Evolutionary conservation across 2,113 vertebrate genomes (phyloP).

Genomic region (Galeopterus variegatus): DNA sequence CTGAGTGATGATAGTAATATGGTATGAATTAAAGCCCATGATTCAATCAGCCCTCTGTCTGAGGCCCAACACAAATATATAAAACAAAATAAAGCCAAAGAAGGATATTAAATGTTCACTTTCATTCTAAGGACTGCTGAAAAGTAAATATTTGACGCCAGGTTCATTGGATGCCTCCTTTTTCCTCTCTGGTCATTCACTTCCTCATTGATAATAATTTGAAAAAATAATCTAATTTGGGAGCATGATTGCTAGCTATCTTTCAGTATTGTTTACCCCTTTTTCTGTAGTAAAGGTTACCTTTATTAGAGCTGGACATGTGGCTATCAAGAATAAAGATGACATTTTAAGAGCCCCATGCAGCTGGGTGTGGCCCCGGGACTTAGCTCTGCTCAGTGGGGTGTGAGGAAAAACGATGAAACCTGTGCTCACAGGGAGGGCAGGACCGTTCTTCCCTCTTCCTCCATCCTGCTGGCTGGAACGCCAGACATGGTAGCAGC

Average conservation of each 20-base stretch:
- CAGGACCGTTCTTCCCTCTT: background rate
- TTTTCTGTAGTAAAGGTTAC: background rate
- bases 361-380: background rate
- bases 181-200: background rate
- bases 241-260: background rate
- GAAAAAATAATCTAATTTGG: background rate
- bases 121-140: background rate
- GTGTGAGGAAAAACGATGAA: background rate
- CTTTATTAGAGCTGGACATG: background rate
- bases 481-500: background rate
- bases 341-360: background rate
- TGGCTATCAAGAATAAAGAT: constrained; percentile 5
- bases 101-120: background rate
- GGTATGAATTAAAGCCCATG: background rate
- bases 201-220: background rate
- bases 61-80: background rate
- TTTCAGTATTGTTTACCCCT: background rate
- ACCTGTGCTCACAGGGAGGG: background rate
- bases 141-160: background rate
- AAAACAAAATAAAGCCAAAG: background rate
- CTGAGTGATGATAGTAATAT: background rate
- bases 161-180: background rate
- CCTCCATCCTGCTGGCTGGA: background rate
- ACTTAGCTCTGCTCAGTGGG: background rate
- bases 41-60: background rate